A percentile compares a stretch with the other conserved stretches of the same genome.
These are phyloP conservation scores for Danio choprae DNA, from an alignment of 2,797 vertebrate species.

Conservation along the genomic window DNA sequence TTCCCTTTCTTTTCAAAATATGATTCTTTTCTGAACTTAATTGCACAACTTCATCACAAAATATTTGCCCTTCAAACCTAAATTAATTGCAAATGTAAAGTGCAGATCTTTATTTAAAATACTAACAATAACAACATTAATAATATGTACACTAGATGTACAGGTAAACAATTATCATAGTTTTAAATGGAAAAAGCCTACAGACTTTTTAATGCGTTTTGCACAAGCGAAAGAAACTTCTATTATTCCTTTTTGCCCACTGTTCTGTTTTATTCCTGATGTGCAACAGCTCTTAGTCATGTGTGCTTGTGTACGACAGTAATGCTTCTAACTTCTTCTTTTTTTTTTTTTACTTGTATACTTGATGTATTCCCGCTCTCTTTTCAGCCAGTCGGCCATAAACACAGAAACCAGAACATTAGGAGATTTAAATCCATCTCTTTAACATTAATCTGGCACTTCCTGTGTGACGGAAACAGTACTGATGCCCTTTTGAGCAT, in stretches of 20 bases:
- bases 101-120: background rate
- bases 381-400: conserved; percentile 54
- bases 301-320: background rate
- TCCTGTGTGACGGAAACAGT: conserved; percentile 72
- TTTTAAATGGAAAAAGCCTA: too few relatives aligned
- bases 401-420: conserved; percentile 67
- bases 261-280: background rate
- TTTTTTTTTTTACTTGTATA: conserved; percentile 12
- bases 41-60: background rate
- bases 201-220: background rate
- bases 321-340: conserved; percentile 10
- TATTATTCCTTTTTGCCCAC: conserved; percentile 14
- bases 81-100: background rate
- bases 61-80: background rate
- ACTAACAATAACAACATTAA: background rate
- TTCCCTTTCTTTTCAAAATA: too few relatives aligned
- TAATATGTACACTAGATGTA: background rate
- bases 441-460: conserved; percentile 71
- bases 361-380: conserved; percentile 46
- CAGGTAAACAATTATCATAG: background rate
- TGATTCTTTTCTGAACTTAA: background rate
- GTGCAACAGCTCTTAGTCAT: conserved; percentile 26
- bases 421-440: conserved; percentile 76
- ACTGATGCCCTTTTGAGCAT: conserved; percentile 65
- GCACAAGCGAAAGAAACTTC: background rate